A percentile compares a stretch with the other conserved stretches of the same genome.
phyloP scores from a whole-genome alignment of 2,113 vertebrate genomes.

The Dasyprocta punctata region DNA sequence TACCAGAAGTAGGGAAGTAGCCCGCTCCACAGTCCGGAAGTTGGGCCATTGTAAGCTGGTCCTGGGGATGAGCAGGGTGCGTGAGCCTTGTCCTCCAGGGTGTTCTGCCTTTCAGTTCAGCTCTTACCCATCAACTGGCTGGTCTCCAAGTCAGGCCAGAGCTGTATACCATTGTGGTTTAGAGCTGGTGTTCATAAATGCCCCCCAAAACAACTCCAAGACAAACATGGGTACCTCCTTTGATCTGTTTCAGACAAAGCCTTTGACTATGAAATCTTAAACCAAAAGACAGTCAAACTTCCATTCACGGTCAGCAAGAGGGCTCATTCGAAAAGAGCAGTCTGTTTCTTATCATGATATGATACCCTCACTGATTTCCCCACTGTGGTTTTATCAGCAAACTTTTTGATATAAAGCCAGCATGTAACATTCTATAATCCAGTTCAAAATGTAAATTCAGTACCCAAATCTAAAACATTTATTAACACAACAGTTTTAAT shows the following conservation, averaged over 20 bases:
- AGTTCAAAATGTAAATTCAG: background rate
- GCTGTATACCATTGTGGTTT: background rate
- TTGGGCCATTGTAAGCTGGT: background rate
- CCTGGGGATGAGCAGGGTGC: too few species aligned
- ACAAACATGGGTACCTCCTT: background rate
- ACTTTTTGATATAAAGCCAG: background rate
- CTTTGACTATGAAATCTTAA: background rate
- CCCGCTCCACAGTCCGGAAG: too few species aligned
- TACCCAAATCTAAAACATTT: background rate
- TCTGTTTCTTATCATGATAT: background rate
- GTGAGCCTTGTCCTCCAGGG: background rate
- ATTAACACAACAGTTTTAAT: background rate
- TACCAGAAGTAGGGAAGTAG: background rate
- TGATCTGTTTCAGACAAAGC: background rate
- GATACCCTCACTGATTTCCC: background rate
- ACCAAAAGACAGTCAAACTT: background rate
- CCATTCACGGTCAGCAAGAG: background rate
- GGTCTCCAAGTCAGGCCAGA: background rate
- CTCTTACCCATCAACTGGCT: background rate
- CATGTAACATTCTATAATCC: background rate
- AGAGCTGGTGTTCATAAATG: background rate
- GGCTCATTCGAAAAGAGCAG: background rate
- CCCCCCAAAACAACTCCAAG: background rate
- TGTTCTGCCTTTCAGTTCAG: background rate
- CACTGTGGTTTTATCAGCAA: background rate